phyloP scores from a whole-genome alignment of 2,797 vertebrate species.

The Zalophus californianus region DNA sequence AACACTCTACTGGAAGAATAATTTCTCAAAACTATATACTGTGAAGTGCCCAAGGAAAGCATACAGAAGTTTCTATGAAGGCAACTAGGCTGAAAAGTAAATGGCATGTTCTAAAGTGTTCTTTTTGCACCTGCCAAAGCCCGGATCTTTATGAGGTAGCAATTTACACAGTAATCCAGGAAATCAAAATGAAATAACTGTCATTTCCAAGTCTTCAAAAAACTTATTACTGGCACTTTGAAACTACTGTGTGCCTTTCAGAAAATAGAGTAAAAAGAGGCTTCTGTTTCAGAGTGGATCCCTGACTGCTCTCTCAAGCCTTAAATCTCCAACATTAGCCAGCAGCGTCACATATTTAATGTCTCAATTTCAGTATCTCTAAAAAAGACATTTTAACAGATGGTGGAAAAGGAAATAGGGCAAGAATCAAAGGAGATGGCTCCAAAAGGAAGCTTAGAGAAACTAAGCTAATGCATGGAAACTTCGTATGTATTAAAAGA shows the following conservation, averaged over 20 bases:
- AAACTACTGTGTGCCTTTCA: constrained; percentile 50
- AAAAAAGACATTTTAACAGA: constrained; percentile 61
- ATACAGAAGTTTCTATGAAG: constrained; percentile 38
- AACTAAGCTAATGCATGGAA: constrained; percentile 11
- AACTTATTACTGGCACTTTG: constrained; percentile 66
- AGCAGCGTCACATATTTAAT: constrained; percentile 20
- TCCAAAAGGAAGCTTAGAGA: constrained; percentile 48
- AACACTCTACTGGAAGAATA: constrained; percentile 11
- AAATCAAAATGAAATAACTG: constrained; percentile 77
- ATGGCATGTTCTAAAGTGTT: constrained; percentile 37
- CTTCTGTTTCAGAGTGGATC: constrained; percentile 10
- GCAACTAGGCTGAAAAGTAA: constrained; percentile 46
- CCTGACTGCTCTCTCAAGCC: constrained; percentile 26
- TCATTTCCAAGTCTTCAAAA: constrained; percentile 68
- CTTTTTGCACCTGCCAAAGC: constrained; percentile 64
- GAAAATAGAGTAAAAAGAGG: constrained; percentile 50
- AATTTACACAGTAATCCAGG: constrained; percentile 71
- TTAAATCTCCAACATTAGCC: constrained; percentile 5
- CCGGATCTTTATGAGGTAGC: constrained; percentile 45
- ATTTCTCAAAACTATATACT: constrained; percentile 54
- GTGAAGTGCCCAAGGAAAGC: background rate
- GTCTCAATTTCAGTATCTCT: background rate
- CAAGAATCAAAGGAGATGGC: constrained; percentile 22
- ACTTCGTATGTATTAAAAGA: background rate
- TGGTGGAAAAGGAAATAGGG: constrained; percentile 27